Percentiles rank a stretch among this genome's conserved stretches.
These are phyloP conservation scores for Pissodes strobi DNA, from an alignment of 1,140 invertebrate genomes.

Conservation along the genomic window DNA sequence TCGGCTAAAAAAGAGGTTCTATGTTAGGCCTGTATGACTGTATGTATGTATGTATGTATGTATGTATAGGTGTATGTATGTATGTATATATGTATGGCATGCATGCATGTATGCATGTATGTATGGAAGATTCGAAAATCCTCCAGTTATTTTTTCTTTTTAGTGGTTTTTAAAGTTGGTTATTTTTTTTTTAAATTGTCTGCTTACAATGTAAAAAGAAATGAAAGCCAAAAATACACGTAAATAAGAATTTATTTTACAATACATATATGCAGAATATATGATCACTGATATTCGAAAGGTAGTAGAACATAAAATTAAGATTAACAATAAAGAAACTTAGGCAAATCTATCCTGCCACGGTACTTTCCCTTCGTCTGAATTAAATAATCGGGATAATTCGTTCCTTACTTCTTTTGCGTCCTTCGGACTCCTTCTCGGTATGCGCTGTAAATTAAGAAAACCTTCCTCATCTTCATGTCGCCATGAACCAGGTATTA, in stretches of 20 bases:
- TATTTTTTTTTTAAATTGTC: not conserved
- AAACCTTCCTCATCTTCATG: constrained; percentile 2
- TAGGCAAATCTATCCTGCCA: not conserved
- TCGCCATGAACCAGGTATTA: not conserved
- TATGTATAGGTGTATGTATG: no score
- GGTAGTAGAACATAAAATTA: not conserved
- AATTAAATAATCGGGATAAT: constrained; percentile 3
- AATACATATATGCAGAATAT: not conserved
- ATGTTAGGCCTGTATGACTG: not conserved
- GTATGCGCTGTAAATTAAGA: no score
- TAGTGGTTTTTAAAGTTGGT: not conserved
- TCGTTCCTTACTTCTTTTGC: constrained; percentile 3
- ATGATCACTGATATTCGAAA: not conserved
- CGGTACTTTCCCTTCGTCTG: constrained; percentile 6
- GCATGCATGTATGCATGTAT: not conserved
- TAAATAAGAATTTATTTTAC: constrained; percentile 10
- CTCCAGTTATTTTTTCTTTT: not conserved
- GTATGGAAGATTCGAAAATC: not conserved
- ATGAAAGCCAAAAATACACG: constrained; percentile 2
- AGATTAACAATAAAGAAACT: not conserved
- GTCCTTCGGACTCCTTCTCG: not conserved
- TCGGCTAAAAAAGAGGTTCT: not conserved
- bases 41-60: not conserved
- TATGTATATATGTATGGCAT: no score
- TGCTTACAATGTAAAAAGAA: constrained; percentile 4